Evolutionary conservation across 2,113 vertebrate genomes (phyloP), one percentile per base, ranked within the genome.

Genomic region (Equus przewalskii): DNA sequence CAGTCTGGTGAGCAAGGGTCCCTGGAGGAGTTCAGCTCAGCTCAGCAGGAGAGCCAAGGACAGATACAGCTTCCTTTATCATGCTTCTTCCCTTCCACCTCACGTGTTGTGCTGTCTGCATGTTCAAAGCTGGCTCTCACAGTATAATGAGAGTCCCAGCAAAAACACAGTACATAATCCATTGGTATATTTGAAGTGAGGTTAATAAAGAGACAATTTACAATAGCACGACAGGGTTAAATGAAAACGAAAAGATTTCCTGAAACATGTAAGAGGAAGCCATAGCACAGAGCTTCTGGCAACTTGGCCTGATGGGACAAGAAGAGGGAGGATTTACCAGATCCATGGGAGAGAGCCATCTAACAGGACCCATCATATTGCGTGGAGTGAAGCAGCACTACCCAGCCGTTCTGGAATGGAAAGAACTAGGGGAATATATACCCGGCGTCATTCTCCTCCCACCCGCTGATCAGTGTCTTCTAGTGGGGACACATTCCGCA

Each of bases 351-450:
- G 2, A 49, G 10, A 14, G 5, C 5, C 56, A n/a, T 41, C 2
- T 1, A 4, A 1, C 33, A 6, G 2, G 3, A 44, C 13, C 16
- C 22, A 30, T 6, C 19, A 33, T n/a, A 0, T 22, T 44, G 13
- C 65, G 36, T 24, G 5, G 15, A 6, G 3, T 18, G 15, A 30
- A 19, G 21, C 49, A 46, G 36, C 10, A 49, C 15, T 19, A 14
- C 13, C 16, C 30, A 36, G 19, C 36, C 1, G 26, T 62, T 11
- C 12, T 41, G 19, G 56, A 82, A 76, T 10, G 36, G 24, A 9
- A 51, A n/a, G 69, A 6, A 51, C 18, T 19, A 8, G 24, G 1
- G 21, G 19, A 62, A 8, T 51, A 44, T 51, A 22, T 19, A 54
- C 6, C 14, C 24, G 19, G 19, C 7, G 7, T 76, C 16, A 4